Conservation (phyloP, 2,888 invertebrate species). For the Drosophila glabriapex region DNA sequence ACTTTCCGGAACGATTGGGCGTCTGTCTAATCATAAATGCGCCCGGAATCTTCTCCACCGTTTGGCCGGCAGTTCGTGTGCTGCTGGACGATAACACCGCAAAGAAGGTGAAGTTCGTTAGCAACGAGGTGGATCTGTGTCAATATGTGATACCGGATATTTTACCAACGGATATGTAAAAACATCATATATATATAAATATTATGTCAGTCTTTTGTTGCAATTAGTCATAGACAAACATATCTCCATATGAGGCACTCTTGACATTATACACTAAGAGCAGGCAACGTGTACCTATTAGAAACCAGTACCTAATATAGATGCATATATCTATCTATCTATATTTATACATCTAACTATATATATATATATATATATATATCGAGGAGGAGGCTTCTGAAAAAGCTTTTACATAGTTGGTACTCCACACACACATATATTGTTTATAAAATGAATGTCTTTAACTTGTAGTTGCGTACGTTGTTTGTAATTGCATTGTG, state of each 20-base stretch:
- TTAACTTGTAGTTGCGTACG: conserved; percentile 51
- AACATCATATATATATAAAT: neutral
- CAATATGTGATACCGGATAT: conserved; percentile 92
- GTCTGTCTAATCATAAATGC: conserved; percentile 91
- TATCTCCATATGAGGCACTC: conserved; percentile 57
- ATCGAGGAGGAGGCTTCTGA: conserved; percentile 38
- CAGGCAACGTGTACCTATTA: conserved; percentile 60
- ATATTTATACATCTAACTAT: neutral
- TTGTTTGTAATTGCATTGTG: conserved; percentile 59
- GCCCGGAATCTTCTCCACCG: conserved; percentile 90
- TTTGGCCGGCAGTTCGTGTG: conserved; percentile 91
- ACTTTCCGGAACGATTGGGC: conserved; percentile 92
- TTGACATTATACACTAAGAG: conserved; percentile 38
- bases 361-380: neutral
- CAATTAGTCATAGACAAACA: conserved; percentile 64
- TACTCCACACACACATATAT: conserved; percentile 36
- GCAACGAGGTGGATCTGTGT: conserved; percentile 90
- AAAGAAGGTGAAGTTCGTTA: conserved; percentile 90
- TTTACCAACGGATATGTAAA: conserved; percentile 89
- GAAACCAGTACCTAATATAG: conserved; percentile 70
- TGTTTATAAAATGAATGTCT: conserved; percentile 63
- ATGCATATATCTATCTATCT: neutral
- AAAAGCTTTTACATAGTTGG: conserved; percentile 51
- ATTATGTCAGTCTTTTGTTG: conserved; percentile 16
- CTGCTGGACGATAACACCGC: conserved; percentile 93